These are phyloP conservation scores for Phaetusa simplex DNA, from an alignment of 2,113 vertebrate species.

Conservation along the genomic window DNA sequence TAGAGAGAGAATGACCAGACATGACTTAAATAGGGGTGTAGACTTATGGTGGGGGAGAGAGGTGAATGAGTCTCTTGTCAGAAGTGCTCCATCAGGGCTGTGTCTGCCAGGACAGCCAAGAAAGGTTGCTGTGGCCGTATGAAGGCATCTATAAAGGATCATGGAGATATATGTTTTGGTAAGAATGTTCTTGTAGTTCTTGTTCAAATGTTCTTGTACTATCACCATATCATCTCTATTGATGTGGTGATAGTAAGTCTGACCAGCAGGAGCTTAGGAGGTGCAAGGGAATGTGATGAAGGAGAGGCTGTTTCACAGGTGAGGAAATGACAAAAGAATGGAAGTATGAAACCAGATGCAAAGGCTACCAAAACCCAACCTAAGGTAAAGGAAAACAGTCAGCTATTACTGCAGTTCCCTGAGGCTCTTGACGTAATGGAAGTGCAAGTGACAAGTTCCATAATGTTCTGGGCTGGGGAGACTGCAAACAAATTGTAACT, in stretches of 20 bases:
- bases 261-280: background rate
- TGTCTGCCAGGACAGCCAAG: background rate
- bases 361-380: background rate
- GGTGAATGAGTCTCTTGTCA: background rate
- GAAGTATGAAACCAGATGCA: background rate
- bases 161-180: rapidly evolving
- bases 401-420: background rate
- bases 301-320: background rate
- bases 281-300: background rate
- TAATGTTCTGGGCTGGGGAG: background rate
- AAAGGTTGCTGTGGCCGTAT: background rate
- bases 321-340: background rate
- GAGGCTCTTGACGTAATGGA: background rate
- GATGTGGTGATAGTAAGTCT: background rate
- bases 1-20: background rate
- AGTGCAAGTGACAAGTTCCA: background rate
- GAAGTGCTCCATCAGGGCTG: background rate
- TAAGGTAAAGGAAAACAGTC: background rate
- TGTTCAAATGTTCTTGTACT: too few relatives aligned
- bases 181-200: background rate
- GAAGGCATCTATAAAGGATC: background rate
- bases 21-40: background rate
- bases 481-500: background rate
- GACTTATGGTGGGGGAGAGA: background rate
- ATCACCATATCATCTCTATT: background rate